Conservation (phyloP, 2,888 invertebrate species). For the Horisme vitalbata region DNA sequence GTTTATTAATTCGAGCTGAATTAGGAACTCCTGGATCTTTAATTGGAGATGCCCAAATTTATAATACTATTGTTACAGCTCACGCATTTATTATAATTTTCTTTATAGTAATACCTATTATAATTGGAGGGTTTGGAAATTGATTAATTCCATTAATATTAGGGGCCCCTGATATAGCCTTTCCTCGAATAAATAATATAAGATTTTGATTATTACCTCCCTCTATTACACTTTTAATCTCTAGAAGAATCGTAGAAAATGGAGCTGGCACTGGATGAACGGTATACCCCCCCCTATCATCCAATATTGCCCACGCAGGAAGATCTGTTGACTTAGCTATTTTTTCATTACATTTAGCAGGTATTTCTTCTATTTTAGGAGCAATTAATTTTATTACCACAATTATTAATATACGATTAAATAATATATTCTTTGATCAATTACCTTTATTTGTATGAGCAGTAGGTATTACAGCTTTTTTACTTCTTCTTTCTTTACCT, state of each 20-base stretch:
- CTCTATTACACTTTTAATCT: slow-evolving; percentile 85
- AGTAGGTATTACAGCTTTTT: slow-evolving; percentile 76
- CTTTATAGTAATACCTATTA: slow-evolving; percentile 88
- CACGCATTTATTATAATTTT: slow-evolving; percentile 94
- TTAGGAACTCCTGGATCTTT: slow-evolving; percentile 85
- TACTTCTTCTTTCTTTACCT: slow-evolving; percentile 87
- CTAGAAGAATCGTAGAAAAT: slow-evolving; percentile 85
- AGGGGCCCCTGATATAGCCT: slow-evolving; percentile 91
- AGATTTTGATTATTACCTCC: slow-evolving; percentile 91
- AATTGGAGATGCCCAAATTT: slow-evolving; percentile 89
- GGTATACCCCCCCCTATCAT: slow-evolving; percentile 87
- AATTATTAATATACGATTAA: slow-evolving; percentile 87
- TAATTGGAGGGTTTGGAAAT: slow-evolving; percentile 93
- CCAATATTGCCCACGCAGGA: slow-evolving; percentile 85
- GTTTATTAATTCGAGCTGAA: slow-evolving; percentile 88
- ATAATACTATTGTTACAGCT: slow-evolving; percentile 90
- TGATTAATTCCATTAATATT: slow-evolving; percentile 90
- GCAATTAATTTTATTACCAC: slow-evolving; percentile 92
- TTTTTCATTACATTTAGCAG: slow-evolving; percentile 90
- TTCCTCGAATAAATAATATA: slow-evolving; percentile 93
- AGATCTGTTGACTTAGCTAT: slow-evolving; percentile 89
- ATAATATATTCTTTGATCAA: slow-evolving; percentile 84
- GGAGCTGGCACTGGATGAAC: slow-evolving; percentile 92
- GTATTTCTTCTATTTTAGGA: slow-evolving; percentile 88
- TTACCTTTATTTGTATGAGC: slow-evolving; percentile 89